Conservation (phyloP, 1,140 invertebrate genomes). For the Zaprionus ornatus region DNA sequence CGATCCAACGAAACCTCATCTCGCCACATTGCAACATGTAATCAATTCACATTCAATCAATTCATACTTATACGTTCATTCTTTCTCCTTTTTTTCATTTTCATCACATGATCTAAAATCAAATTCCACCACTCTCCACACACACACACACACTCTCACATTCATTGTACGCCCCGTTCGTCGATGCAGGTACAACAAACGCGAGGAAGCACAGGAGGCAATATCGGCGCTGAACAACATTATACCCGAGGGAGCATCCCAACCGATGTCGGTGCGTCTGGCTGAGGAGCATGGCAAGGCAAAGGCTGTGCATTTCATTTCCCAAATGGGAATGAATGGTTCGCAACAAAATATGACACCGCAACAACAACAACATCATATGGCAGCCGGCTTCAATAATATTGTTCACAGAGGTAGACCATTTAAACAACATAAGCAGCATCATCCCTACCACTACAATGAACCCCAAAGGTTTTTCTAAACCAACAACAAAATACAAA, state of each 20-base stretch:
- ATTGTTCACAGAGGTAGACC: constrained; percentile 84
- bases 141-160: constrained; percentile 7
- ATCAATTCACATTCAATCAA: background rate
- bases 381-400: constrained; percentile 76
- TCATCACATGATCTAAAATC: background rate
- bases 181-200: constrained; percentile 84
- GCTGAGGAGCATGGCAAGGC: constrained; percentile 97
- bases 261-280: constrained; percentile 92
- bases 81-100: background rate
- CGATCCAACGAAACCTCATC: constrained; percentile 2
- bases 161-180: constrained; percentile 6
- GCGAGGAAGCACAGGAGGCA: constrained; percentile 94
- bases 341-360: constrained; percentile 43
- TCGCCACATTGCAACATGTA: background rate
- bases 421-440: constrained; percentile 77
- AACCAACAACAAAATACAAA: constrained; percentile 51
- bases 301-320: constrained; percentile 86
- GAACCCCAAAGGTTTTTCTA: constrained; percentile 83
- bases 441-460: constrained; percentile 83
- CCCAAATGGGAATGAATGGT: constrained; percentile 71
- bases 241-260: constrained; percentile 91
- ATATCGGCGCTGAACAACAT: constrained; percentile 93
- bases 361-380: constrained; percentile 26
- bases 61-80: constrained; percentile 13
- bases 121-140: background rate